Evolutionary conservation across 1,140 invertebrate species (phyloP).

Genomic region (Drosophila lini): DNA sequence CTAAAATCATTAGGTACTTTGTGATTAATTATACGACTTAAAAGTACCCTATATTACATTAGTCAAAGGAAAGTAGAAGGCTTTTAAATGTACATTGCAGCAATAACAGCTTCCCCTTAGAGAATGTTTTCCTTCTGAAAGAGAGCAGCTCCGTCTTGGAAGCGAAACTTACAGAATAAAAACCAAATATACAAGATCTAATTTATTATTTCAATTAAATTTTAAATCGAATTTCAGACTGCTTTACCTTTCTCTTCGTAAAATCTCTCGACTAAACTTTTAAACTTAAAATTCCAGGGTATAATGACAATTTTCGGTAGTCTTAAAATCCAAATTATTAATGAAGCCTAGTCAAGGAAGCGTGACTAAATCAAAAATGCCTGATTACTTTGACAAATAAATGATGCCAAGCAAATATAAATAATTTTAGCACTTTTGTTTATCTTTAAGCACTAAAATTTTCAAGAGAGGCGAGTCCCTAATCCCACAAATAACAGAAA

Average conservation of each 20-base stretch:
- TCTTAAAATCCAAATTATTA: constrained; percentile 16
- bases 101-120: neutral
- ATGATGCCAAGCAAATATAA: neutral
- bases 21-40: neutral
- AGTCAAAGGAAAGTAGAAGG: neutral
- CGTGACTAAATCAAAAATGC: constrained; percentile 18
- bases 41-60: neutral
- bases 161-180: neutral
- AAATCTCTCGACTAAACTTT: neutral
- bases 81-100: neutral
- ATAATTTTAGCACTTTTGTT: neutral
- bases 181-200: too few species aligned
- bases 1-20: neutral
- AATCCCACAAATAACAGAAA: neutral
- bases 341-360: constrained; percentile 45
- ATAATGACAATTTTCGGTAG: neutral
- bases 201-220: too few species aligned
- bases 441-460: neutral
- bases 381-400: neutral
- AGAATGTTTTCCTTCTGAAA: too few species aligned
- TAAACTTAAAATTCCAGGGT: neutral
- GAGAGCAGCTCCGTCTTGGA: too few species aligned
- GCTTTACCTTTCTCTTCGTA: neutral
- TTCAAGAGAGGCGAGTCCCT: neutral
- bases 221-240: neutral